Base-by-base conservation (phyloP, 2,797 vertebrate genomes). In the Anableps anableps region DNA sequence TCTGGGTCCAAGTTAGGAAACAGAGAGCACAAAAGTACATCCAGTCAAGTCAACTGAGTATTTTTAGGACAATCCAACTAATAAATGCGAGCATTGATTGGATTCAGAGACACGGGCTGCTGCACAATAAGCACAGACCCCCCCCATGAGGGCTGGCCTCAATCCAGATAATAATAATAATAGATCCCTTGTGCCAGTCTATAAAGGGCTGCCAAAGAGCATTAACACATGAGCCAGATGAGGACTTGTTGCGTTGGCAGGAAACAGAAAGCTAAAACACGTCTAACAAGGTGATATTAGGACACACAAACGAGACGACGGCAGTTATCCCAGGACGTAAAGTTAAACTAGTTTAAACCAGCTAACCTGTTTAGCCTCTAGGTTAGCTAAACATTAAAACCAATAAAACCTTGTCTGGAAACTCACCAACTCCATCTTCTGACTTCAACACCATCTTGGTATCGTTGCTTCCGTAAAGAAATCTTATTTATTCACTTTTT, bases 401-500 rank as follows among this genome's bases (percentile, higher is more conserved):
- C 29, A 31, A 31, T 23, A 76, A 68, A 77, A 82, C 43, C 55
- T 74, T 68, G 23, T 75, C 72, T 73, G 26, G 4, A 41, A 86
- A 96, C 96, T 96, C 76, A 96, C 96, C 96, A 79, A 96, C 93
- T 91, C 91, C 96, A 86, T 95, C 95, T 80, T 96, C 96, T 17
- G 96, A 95, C 91, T 96, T 96, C 74, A 96, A 82, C 78, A 96
- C 96, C 96, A 96, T 96, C 71, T 83, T 72, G 43, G 74, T 6
- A 48, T 58, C 43, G 77, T 26, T 76, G 75, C 2, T 0, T 31
- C 0, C 0, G 11, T 48, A 13, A 16, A n/a, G 1, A 43, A 36
- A 8, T 2, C 0, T 47, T 0, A 29, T 1, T 0, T 0, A 2
- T 0, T 50, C 0, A 66, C 66, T 80, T 85, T 71, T 38, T n/a